Percentiles rank a stretch among this genome's conserved stretches.
Evolutionary conservation across 2,888 invertebrate species (phyloP).

Genomic region (Miltochrista miniata): DNA sequence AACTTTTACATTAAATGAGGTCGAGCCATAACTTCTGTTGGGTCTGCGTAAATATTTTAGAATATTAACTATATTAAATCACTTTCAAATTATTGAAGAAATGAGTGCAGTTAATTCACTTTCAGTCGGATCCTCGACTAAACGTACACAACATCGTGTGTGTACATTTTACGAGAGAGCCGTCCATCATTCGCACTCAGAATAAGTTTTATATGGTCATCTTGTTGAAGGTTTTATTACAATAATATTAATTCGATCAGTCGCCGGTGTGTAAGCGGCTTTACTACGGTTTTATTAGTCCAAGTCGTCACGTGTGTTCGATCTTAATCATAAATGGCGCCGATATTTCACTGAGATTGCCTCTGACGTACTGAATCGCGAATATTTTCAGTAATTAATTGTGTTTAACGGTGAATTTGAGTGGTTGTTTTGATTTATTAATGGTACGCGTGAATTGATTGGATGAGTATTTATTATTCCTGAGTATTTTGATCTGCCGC

Average conservation of each 20-base stretch:
- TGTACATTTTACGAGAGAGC: not conserved
- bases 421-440: not conserved
- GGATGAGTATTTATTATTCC: not conserved
- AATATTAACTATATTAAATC: too few species aligned
- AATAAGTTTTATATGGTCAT: slow-evolving; percentile 22
- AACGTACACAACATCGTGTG: not conserved
- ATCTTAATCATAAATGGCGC: slow-evolving; percentile 44
- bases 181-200: slow-evolving; percentile 5
- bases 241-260: slow-evolving; percentile 36
- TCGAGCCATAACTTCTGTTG: too few species aligned
- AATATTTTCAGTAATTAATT: slow-evolving; percentile 6
- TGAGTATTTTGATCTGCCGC: not conserved
- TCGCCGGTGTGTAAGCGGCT: slow-evolving; percentile 32
- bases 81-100: too few species aligned
- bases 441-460: not conserved
- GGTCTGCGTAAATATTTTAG: too few species aligned
- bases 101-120: too few species aligned
- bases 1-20: too few species aligned
- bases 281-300: slow-evolving; percentile 47
- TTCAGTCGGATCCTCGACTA: slow-evolving; percentile 2
- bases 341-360: slow-evolving; percentile 25
- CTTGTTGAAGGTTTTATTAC: slow-evolving; percentile 38
- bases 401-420: slow-evolving; percentile 1
- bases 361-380: slow-evolving; percentile 2
- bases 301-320: slow-evolving; percentile 42